phyloP scores from a whole-genome alignment of 2,113 vertebrate species.

The Triplophysa rosa region DNA sequence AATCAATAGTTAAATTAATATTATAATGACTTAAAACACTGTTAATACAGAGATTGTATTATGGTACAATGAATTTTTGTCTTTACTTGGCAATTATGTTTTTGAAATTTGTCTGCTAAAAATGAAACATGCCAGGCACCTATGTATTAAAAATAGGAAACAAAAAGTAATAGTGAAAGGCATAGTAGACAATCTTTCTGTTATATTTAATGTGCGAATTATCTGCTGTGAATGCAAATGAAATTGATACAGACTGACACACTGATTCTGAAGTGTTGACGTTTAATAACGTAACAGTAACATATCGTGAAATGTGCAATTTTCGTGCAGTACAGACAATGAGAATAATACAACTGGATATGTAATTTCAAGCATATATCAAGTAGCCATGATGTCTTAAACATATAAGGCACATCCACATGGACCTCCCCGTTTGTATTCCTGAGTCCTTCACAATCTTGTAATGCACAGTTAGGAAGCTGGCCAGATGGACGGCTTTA shows the following conservation, averaged over 20 bases:
- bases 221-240: not conserved
- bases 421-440: conserved; percentile 34
- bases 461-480: conserved; percentile 38
- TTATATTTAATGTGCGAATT: too few species aligned
- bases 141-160: too few species aligned
- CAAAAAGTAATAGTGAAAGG: too few species aligned
- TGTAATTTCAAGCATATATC: conserved; percentile 56
- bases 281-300: conserved; percentile 69
- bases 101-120: too few species aligned
- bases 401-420: conserved; percentile 67
- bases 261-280: not conserved
- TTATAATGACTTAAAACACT: too few species aligned
- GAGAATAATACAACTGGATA: conserved; percentile 34
- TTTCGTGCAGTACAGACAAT: conserved; percentile 64
- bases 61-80: too few species aligned
- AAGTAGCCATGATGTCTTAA: conserved; percentile 58
- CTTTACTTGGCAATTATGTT: too few species aligned
- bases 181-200: too few species aligned
- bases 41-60: too few species aligned
- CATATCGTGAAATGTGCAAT: conserved; percentile 69
- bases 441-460: conserved; percentile 38
- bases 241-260: not conserved
- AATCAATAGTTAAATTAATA: too few species aligned
- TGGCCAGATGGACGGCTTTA: conserved; percentile 34
- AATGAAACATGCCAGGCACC: too few species aligned